A percentile compares a stretch with the other conserved stretches of the same genome.
Evolutionary conservation across 2,888 invertebrate species (phyloP).

Genomic region (Caenorhabditis drosophilae): DNA sequence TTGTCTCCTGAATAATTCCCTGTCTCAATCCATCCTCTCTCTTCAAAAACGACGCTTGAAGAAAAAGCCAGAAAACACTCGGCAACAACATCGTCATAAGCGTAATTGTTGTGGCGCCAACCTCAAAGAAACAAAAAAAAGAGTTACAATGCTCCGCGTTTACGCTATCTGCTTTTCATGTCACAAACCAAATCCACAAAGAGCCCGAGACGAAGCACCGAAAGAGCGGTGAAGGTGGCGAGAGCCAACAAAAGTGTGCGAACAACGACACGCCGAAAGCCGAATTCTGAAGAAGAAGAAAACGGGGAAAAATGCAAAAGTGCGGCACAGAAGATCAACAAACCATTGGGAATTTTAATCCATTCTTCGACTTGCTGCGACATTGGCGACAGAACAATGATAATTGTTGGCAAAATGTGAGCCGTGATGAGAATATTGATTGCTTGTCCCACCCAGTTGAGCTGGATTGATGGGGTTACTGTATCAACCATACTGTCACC

Average conservation of each 20-base stretch:
- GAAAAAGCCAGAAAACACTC: conserved; percentile 48
- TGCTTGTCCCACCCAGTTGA: conserved; percentile 44
- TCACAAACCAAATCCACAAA: conserved; percentile 51
- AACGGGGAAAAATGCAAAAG: background rate
- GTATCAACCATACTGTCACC: conserved; percentile 49
- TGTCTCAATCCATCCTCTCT: conserved; percentile 22
- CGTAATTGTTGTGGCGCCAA: conserved; percentile 55
- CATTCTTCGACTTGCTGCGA: conserved; percentile 50
- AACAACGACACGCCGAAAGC: conserved; percentile 39
- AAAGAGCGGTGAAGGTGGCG: conserved; percentile 38
- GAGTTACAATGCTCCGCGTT: too few species aligned
- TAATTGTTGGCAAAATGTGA: conserved; percentile 43
- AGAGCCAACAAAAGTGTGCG: conserved; percentile 35
- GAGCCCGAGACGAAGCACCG: conserved; percentile 47
- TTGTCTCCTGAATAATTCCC: conserved; percentile 16
- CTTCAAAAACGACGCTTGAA: conserved; percentile 45
- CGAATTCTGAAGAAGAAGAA: conserved; percentile 40
- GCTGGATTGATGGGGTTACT: conserved; percentile 46
- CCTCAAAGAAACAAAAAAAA: too few species aligned
- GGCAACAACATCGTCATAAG: conserved; percentile 54
- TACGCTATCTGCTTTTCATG: too few species aligned
- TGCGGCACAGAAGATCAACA: background rate
- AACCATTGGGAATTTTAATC: conserved; percentile 45
- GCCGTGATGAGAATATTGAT: conserved; percentile 51
- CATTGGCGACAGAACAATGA: conserved; percentile 47